These are phyloP conservation scores for Philonicus albiceps DNA, from an alignment of 2,888 invertebrate genomes.

Conservation along the genomic window DNA sequence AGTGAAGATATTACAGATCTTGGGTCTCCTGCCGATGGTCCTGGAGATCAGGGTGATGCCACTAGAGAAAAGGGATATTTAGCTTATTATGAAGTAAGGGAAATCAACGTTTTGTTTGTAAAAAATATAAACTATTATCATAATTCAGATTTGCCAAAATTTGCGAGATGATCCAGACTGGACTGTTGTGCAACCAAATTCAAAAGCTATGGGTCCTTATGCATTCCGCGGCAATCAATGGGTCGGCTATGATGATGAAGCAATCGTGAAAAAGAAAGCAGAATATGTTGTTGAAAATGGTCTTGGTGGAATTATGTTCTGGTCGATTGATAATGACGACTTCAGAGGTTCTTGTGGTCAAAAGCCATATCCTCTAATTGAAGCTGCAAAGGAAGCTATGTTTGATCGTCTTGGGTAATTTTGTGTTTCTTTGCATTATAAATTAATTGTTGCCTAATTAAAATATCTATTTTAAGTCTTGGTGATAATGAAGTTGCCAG, in stretches of 20 bases:
- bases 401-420: constrained; percentile 71
- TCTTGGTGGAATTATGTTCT: constrained; percentile 75
- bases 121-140: neutral
- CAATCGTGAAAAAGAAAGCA: constrained; percentile 82
- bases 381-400: constrained; percentile 86
- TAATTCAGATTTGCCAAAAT: constrained; percentile 80
- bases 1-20: constrained; percentile 85
- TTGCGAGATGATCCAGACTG: constrained; percentile 76
- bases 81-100: constrained; percentile 85
- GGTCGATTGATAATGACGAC: constrained; percentile 91
- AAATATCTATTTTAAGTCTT: constrained; percentile 51
- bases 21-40: constrained; percentile 89
- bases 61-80: constrained; percentile 92
- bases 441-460: neutral
- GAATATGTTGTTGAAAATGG: constrained; percentile 84
- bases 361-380: constrained; percentile 88
- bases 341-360: constrained; percentile 90
- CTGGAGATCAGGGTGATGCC: constrained; percentile 89
- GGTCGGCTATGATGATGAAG: constrained; percentile 92
- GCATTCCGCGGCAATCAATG: constrained; percentile 88
- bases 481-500: constrained; percentile 61
- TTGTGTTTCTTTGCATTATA: neutral
- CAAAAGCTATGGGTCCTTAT: constrained; percentile 87
- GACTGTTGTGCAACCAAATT: constrained; percentile 83
- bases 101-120: neutral